These are phyloP conservation scores for Gallinago jamesoni DNA, from an alignment of 2,113 vertebrate genomes.

Conservation along the genomic window DNA sequence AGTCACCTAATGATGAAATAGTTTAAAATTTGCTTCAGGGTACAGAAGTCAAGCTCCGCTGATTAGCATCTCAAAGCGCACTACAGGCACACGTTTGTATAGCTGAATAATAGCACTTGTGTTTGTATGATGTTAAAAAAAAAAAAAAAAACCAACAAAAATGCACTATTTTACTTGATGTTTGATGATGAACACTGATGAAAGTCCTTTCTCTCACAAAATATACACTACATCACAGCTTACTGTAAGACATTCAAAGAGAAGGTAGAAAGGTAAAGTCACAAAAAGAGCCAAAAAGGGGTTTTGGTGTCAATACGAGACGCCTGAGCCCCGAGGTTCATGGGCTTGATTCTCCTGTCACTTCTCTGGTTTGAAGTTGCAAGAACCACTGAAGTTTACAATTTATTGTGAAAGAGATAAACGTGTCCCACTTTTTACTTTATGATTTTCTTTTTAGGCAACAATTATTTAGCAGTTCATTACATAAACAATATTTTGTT, in stretches of 20 bases:
- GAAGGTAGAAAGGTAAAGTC: neutral
- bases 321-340: neutral
- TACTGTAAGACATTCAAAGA: neutral
- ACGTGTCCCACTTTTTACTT: neutral
- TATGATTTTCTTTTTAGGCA: neutral
- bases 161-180: neutral
- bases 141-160: neutral
- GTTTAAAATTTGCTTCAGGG: constrained; percentile 59
- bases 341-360: neutral
- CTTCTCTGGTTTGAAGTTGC: neutral
- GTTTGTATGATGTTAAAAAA: constrained; percentile 4
- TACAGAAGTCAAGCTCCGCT: constrained; percentile 76
- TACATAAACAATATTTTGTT: neutral
- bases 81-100: constrained; percentile 65
- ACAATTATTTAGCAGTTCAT: neutral
- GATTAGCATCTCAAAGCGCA: constrained; percentile 68
- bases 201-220: neutral
- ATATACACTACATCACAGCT: neutral
- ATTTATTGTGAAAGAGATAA: neutral
- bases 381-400: neutral
- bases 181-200: neutral
- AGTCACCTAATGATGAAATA: constrained; percentile 55
- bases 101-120: constrained; percentile 41
- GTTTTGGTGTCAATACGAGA: neutral
- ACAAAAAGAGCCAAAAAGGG: neutral